Base-by-base conservation (phyloP, 2,797 vertebrate genomes). In the Erpetoichthys calabaricus region DNA sequence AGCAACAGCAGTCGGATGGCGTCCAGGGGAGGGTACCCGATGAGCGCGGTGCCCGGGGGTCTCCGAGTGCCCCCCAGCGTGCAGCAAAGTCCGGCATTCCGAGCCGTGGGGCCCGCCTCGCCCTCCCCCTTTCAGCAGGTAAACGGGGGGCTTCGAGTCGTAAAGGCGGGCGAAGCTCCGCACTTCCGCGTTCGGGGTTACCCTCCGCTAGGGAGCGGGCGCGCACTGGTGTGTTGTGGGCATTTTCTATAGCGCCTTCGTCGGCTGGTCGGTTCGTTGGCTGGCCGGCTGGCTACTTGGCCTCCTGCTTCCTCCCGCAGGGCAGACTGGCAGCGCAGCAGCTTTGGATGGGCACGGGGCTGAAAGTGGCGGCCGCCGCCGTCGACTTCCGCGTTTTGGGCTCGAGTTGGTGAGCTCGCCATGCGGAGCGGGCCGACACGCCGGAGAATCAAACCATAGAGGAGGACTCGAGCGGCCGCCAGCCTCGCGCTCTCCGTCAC, bases 1-100 rank as follows among this genome's bases (percentile, higher is more conserved):
- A 25, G 25, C 25, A 25, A 25, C 25, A 25, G 25, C 25, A 25
- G 25, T 25, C 25, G 25, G 25, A 87, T 87, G 84, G 64, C 83
- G 75, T 80, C 81, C 7, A 82, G 82, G 74, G 78, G 77, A 64
- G 69, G 71, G 59, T 89, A 85, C 67, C 47, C 79, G 41, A 68
- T 69, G 64, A 63, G 60, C 55, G 68, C 76, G 2, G 77, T 63
- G 47, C 63, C 63, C 51, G 64, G 63, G 7, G 77, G 74, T 10
- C 71, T 82, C 73, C 80, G 85, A 71, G 79, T 86, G 71, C 8
- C 62, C 6, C 55, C 73, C 10, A 75, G 71, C 53, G 73, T 86
- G 72, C 74, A 75, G 3, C 82, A 79, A 5, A 59, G 65, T 58
- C 65, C 62, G 7, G 80, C 71, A 52, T 87, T 75, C 69, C 75